These are phyloP conservation scores for Anneissia japonica DNA, from an alignment of 35 echinoderm and acorn worm genomes.

Conservation along the genomic window DNA sequence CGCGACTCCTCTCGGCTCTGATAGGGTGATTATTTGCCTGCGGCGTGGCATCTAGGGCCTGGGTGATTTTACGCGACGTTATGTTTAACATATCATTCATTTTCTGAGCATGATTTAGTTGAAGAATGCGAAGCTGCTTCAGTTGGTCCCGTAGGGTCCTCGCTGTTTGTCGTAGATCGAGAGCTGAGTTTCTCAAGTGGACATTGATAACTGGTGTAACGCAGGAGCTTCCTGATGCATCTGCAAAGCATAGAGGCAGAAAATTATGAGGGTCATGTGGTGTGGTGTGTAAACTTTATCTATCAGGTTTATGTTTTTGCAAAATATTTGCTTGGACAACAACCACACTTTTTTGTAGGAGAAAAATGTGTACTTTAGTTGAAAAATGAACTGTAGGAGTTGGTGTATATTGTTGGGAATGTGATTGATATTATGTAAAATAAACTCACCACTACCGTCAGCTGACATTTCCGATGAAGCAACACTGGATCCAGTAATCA, in stretches of 20 bases:
- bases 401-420: too few relatives aligned
- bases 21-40: slow-evolving; percentile 69
- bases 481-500: background rate
- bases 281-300: too few relatives aligned
- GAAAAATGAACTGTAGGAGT: too few relatives aligned
- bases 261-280: too few relatives aligned
- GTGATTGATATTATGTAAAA: too few relatives aligned
- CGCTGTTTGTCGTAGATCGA: slow-evolving; percentile 35
- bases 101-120: slow-evolving; percentile 68
- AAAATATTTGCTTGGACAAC: too few relatives aligned
- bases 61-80: slow-evolving; percentile 48
- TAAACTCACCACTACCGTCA: background rate
- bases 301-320: too few relatives aligned
- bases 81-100: slow-evolving; percentile 70
- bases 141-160: slow-evolving; percentile 66
- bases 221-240: background rate
- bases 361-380: too few relatives aligned
- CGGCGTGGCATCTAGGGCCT: slow-evolving; percentile 62
- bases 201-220: background rate
- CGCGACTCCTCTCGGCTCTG: slow-evolving; percentile 49
- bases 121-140: slow-evolving; percentile 59
- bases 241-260: too few relatives aligned
- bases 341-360: too few relatives aligned
- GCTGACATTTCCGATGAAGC: background rate
- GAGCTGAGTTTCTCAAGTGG: background rate